Base-by-base conservation (phyloP, 2,888 invertebrate genomes). In the Incurvaria masculella region DNA sequence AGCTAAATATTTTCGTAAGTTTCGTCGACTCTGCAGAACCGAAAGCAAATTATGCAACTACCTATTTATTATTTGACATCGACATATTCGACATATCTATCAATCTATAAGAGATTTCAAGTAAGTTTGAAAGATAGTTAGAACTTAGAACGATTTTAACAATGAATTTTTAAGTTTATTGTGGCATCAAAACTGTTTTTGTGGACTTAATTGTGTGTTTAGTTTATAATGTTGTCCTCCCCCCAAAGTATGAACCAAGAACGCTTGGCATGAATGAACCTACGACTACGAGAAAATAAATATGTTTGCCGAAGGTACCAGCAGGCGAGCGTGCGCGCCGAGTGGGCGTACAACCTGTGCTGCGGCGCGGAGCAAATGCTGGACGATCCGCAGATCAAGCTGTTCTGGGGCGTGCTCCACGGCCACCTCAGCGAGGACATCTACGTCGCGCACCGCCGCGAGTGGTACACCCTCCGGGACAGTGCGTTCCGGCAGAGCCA, bases 271-370 rank as follows among this genome's bases (percentile, higher is more conserved):
- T 40, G 6, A 41, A 17, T 4, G 23, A 3, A n/a, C n/a, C n/a
- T n/a, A n/a, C 14, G 4, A 27, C 10, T 27, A 27, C 10, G n/a
- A 14, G 11, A n/a, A 27, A 27, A 14, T 27, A 27, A 27, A 14
- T 27, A 2, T 27, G n/a, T 2, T 41, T 10, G 17, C 14, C 2
- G 1, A 48, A 79, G 78, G 53, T 79, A 79, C 57, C 74, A 73
- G 43, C 78, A 79, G 53, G 59, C 70, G 1, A 65, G 66, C 3
- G 68, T 78, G 20, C 72, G 80, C n/a, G 76, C 75, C 0, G 79
- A 79, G 52, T 79, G 79, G 79, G 74, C 79, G 6, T 80, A 80
- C 64, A 79, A 78, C 57, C 57, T 79, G 53, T 78, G 76, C 59
- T 73, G 73, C 1, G 71, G 75, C 42, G 75, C 69, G 0, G 76